Evolutionary conservation across 2,113 vertebrate species (phyloP), one percentile per base, ranked within the genome.

Genomic region (Phoxinus phoxinus): DNA sequence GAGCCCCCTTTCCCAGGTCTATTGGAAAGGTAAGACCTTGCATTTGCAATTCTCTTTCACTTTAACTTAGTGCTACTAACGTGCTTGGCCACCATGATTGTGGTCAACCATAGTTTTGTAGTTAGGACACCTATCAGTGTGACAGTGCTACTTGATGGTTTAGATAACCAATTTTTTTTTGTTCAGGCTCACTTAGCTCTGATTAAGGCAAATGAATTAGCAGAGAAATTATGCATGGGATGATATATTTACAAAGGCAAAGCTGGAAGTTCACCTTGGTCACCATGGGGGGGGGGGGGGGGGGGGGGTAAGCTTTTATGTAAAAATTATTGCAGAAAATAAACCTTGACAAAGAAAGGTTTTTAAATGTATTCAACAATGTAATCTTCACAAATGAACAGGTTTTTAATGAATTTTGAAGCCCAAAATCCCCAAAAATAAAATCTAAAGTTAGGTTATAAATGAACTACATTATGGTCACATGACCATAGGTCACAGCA

Each of bases 1-100:
- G 98, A 90, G 93, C 95, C 12, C 97, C 97, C 0, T 98, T 99
- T 72, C 97, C 98, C 30, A 95, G 94, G 91, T 71, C 84, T 41
- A 96, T 98, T 59, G 97, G 98, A 94, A 97, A 89, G 97, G 98
- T 99, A 95, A 96, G 96, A 23, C 56, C 15, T 21, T 61, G n/a
- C 8, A 65, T 75, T 75, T 75, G 27, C 12, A 56, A 17, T 32
- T 10, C 32, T 76, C 0, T 53, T 27, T 48, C 6, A 41, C 48
- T 23, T 35, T 58, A 35, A 58, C 25, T 48, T 37, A 71, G 19
- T 71, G 32, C 9, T 71, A 41, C 2, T 71, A 41, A 71, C n/a
- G 19, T 71, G 46, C 46, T 21, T 77, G 23, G 9, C 46, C 74
- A 56, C 6, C 25, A 17, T 21, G 12, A 9, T 6, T 23, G 41